These are phyloP conservation scores for Vanacampus margaritifer DNA, from an alignment of 2,113 vertebrate genomes.

Conservation along the genomic window DNA sequence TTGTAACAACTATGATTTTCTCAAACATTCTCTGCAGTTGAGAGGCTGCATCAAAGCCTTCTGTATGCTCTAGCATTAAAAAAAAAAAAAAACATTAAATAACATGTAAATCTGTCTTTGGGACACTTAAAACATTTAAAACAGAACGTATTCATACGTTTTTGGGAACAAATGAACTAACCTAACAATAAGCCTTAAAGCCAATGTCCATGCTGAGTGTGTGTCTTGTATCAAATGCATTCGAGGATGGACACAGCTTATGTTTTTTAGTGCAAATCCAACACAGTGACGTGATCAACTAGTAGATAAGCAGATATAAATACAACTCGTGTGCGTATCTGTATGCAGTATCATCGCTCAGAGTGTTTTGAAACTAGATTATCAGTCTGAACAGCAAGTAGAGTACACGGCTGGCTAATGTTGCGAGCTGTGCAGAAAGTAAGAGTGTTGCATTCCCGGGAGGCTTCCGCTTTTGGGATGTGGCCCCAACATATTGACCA, in stretches of 20 bases:
- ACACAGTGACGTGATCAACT: neutral
- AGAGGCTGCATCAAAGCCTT: no score
- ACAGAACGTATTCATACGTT: no score
- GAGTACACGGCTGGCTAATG: constrained; percentile 52
- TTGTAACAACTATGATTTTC: no score
- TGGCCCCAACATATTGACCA: constrained; percentile 61
- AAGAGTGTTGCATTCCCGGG: constrained; percentile 57
- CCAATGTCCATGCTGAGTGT: neutral
- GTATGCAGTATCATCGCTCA: neutral
- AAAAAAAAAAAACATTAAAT: no score
- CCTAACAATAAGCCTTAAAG: neutral
- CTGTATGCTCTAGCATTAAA: no score
- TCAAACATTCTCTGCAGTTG: no score
- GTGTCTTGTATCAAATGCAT: constrained; percentile 6
- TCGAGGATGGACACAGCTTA: constrained; percentile 6
- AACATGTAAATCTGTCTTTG: no score
- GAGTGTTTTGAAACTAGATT: neutral
- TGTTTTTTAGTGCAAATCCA: constrained; percentile 5
- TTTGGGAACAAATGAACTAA: no score
- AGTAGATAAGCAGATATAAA: constrained; percentile 1
- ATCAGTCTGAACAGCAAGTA: constrained; percentile 34
- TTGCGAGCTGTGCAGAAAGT: constrained; percentile 56
- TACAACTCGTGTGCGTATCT: neutral
- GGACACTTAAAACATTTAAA: no score
- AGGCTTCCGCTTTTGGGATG: constrained; percentile 53